Evolutionary conservation across 2,797 vertebrate genomes (phyloP).

Genomic region (Aselliscus stoliczkanus): DNA sequence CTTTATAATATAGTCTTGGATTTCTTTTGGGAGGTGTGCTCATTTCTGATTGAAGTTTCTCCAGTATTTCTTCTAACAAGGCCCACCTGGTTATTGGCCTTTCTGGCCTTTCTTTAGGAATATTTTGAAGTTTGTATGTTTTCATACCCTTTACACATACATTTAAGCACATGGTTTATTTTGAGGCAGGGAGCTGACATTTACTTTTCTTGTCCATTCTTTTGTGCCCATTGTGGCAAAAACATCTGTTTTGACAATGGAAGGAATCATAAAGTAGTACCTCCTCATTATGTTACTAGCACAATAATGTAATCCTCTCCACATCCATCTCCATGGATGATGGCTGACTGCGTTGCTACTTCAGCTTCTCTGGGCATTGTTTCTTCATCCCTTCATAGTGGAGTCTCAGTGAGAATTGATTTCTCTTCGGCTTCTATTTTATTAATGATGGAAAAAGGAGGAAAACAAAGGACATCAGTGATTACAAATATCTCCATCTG

Average conservation of each 20-base stretch:
- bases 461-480: conserved; percentile 73
- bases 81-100: not conserved
- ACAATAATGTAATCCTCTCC: not conserved
- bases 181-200: not conserved
- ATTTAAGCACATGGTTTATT: conserved; percentile 20
- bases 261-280: not conserved
- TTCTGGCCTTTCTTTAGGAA: not conserved
- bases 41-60: not conserved
- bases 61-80: not conserved
- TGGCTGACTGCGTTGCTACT: not conserved
- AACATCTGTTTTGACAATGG: conserved; percentile 23
- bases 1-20: not conserved
- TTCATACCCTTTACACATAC: not conserved
- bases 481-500: conserved; percentile 78
- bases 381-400: conserved; percentile 2
- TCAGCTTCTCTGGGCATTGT: conserved; percentile 6
- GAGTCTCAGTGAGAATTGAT: conserved; percentile 37
- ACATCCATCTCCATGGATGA: not conserved
- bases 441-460: conserved; percentile 69
- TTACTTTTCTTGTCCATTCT: conserved; percentile 7
- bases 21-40: not conserved
- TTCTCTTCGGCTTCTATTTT: conserved; percentile 61
- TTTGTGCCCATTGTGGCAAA: conserved; percentile 13
- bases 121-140: not conserved
- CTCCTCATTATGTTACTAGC: conserved; percentile 18